These are phyloP conservation scores for Lepidocyrtinus sp. DNA, from an alignment of 2,888 invertebrate species.

Conservation along the genomic window DNA sequence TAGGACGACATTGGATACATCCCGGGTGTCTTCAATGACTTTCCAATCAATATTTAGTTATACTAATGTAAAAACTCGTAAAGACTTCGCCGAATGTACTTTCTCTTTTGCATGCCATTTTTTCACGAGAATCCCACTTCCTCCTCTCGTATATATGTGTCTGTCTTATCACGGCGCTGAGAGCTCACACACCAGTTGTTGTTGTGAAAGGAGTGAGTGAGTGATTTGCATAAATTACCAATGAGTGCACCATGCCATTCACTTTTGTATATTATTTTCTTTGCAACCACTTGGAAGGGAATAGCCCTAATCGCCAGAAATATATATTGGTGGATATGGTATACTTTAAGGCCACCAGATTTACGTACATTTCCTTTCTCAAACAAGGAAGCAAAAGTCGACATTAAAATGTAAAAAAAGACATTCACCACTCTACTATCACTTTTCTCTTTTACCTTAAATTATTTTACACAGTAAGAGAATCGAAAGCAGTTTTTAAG, in stretches of 20 bases:
- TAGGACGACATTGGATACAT: not conserved
- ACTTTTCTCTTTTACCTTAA: slow-evolving; percentile 27
- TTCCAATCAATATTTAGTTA: slow-evolving; percentile 17
- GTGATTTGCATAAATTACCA: slow-evolving; percentile 59
- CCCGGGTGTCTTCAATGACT: slow-evolving; percentile 1
- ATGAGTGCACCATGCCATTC: slow-evolving; percentile 25
- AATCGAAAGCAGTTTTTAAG: slow-evolving; percentile 8
- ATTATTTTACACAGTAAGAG: slow-evolving; percentile 27
- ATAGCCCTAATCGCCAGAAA: slow-evolving; percentile 36
- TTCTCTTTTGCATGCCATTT: slow-evolving; percentile 2
- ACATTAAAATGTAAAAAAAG: slow-evolving; percentile 6
- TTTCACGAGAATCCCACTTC: not conserved
- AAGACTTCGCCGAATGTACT: slow-evolving; percentile 13
- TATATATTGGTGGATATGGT: not conserved
- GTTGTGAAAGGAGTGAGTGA: slow-evolving; percentile 36
- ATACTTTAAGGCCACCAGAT: not conserved
- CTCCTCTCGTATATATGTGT: not conserved
- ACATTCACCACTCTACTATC: not conserved
- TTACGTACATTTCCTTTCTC: not conserved
- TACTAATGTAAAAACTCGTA: not conserved
- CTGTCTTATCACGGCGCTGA: not conserved
- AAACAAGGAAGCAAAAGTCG: slow-evolving; percentile 40
- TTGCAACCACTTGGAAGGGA: slow-evolving; percentile 11
- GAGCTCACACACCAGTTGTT: slow-evolving; percentile 21
- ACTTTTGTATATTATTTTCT: slow-evolving; percentile 13